A percentile compares a stretch with the other conserved stretches of the same genome.
phyloP scores from a whole-genome alignment of 2,888 invertebrate species.

The Ectemnius lituratus region DNA sequence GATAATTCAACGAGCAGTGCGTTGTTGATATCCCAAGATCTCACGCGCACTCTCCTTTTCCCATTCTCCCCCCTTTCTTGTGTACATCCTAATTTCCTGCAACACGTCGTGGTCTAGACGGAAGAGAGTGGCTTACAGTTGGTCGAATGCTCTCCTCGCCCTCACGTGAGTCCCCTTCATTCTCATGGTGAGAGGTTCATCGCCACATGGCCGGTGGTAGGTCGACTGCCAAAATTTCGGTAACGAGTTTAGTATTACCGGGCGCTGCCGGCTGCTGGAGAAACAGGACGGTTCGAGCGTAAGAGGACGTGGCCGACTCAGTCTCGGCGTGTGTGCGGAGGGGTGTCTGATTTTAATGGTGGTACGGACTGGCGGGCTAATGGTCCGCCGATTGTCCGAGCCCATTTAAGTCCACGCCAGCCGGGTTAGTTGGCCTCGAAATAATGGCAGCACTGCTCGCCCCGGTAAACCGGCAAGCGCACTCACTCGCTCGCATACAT shows the following conservation, averaged over 20 bases:
- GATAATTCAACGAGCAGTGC: not conserved
- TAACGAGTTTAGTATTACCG: conserved; percentile 70
- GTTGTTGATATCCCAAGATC: not conserved
- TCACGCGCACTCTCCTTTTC: too few species aligned
- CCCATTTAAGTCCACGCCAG: conserved; percentile 64
- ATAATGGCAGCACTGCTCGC: conserved; percentile 53
- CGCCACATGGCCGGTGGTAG: conserved; percentile 63
- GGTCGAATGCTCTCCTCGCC: not conserved
- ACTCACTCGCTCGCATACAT: not conserved
- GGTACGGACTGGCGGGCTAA: conserved; percentile 62
- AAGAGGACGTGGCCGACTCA: too few species aligned
- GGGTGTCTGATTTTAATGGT: conserved; percentile 74
- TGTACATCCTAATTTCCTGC: not conserved
- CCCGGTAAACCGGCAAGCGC: conserved; percentile 7
- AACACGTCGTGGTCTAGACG: not conserved
- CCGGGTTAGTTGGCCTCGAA: conserved; percentile 59
- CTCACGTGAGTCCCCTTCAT: conserved; percentile 13
- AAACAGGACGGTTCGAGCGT: conserved; percentile 22
- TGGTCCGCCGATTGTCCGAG: conserved; percentile 69
- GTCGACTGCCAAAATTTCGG: conserved; percentile 70
- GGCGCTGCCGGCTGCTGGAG: conserved; percentile 16
- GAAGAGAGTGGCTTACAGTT: too few species aligned
- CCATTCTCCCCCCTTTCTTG: not conserved
- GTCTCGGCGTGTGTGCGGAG: conserved; percentile 8
- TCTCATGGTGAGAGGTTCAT: conserved; percentile 14